These are phyloP conservation scores for Ceratosolen fusciceps DNA, from an alignment of 1,140 invertebrate species.

Conservation along the genomic window DNA sequence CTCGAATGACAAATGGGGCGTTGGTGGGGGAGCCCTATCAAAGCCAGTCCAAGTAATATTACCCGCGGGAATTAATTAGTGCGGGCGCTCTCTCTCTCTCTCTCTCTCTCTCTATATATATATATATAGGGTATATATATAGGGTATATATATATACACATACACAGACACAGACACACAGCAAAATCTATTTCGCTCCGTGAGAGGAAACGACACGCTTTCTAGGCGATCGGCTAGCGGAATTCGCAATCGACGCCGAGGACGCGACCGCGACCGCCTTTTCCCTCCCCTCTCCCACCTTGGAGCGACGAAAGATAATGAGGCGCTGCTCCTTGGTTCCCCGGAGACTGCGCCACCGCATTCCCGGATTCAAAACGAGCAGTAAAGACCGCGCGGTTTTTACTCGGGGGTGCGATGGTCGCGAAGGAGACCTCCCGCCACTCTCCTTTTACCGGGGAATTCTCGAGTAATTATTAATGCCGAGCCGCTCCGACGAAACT, in stretches of 20 bases:
- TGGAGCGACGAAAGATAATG: neutral
- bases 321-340: neutral
- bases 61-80: neutral
- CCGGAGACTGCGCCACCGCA: neutral
- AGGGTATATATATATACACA: too few species aligned
- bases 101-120: too few species aligned
- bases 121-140: too few species aligned
- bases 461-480: neutral
- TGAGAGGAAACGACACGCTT: too few species aligned
- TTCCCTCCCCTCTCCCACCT: neutral
- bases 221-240: too few species aligned
- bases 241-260: too few species aligned
- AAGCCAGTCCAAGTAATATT: neutral
- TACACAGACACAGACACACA: too few species aligned
- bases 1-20: too few species aligned
- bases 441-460: neutral
- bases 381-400: neutral
- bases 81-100: neutral
- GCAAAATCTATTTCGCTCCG: too few species aligned
- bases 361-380: neutral
- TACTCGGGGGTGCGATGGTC: neutral
- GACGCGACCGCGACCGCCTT: neutral
- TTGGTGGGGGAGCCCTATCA: too few species aligned
- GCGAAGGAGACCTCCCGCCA: neutral
- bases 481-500: neutral